phyloP scores from a whole-genome alignment of 2,113 vertebrate species.

The Pungitius pungitius region DNA sequence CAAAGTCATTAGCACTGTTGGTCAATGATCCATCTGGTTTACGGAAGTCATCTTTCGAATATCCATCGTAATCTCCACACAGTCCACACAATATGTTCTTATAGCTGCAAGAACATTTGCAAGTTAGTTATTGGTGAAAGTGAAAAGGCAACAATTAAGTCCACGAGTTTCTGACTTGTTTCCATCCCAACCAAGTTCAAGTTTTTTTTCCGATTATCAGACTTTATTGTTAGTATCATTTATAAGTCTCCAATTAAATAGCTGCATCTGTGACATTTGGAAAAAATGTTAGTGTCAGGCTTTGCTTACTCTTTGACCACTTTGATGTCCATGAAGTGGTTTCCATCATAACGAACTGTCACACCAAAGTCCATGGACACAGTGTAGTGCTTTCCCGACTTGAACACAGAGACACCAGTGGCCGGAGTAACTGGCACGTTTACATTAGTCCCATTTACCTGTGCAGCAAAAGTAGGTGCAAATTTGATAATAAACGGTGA shows the following conservation, averaged over 20 bases:
- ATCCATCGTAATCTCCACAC: constrained; percentile 80
- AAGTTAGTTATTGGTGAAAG: background rate
- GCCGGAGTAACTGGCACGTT: constrained; percentile 56
- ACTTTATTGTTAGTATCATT: background rate
- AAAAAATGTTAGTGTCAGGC: background rate
- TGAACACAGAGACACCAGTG: constrained; percentile 61
- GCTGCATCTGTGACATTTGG: background rate
- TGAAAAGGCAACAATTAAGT: background rate
- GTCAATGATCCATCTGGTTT: constrained; percentile 75
- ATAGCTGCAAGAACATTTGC: constrained; percentile 63
- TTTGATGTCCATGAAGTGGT: constrained; percentile 80
- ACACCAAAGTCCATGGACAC: constrained; percentile 76
- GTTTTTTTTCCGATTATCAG: background rate
- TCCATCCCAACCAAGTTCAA: no score
- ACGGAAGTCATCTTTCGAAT: constrained; percentile 79
- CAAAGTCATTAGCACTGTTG: constrained; percentile 72
- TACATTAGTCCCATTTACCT: constrained; percentile 72
- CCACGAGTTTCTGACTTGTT: no score
- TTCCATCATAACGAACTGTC: constrained; percentile 81
- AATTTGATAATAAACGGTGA: background rate
- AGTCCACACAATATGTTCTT: constrained; percentile 76
- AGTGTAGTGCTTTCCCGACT: constrained; percentile 69
- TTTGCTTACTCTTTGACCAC: constrained; percentile 80
- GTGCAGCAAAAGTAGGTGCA: background rate
- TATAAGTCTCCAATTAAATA: no score